Percentiles rank a stretch among this genome's conserved stretches.
Conservation (phyloP, 2,888 invertebrate genomes). For the Lymantria monacha region DNA sequence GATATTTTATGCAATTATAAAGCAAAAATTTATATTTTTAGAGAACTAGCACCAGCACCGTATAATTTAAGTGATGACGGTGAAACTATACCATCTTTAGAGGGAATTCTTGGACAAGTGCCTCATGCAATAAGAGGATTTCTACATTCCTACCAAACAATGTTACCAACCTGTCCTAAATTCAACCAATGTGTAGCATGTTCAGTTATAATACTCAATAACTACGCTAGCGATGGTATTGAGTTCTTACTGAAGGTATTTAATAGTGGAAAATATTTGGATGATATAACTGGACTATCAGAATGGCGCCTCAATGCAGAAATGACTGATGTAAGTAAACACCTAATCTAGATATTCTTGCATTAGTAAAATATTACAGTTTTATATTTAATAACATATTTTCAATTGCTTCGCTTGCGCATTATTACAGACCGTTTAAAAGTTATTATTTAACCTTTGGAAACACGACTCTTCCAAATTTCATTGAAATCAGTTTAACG, state of each 20-base stretch:
- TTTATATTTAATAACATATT: too few species aligned
- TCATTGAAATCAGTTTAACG: too few species aligned
- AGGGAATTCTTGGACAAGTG: slow-evolving; percentile 89
- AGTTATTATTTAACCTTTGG: too few species aligned
- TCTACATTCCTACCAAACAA: slow-evolving; percentile 90
- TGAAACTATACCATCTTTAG: slow-evolving; percentile 54
- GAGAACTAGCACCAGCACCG: slow-evolving; percentile 85
- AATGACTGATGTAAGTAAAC: slow-evolving; percentile 79
- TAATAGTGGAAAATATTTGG: slow-evolving; percentile 90
- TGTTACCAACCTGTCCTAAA: slow-evolving; percentile 91
- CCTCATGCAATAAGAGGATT: slow-evolving; percentile 98
- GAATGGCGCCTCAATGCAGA: slow-evolving; percentile 83
- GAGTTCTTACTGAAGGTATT: slow-evolving; percentile 91
- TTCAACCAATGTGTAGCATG: slow-evolving; percentile 97
- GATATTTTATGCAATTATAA: too few species aligned
- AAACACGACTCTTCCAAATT: too few species aligned
- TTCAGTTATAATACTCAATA: slow-evolving; percentile 80
- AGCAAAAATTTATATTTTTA: slow-evolving; percentile 38
- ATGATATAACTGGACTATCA: slow-evolving; percentile 91
- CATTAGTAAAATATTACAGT: too few species aligned
- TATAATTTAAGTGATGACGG: slow-evolving; percentile 69
- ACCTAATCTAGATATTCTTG: too few species aligned
- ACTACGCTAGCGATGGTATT: slow-evolving; percentile 78
- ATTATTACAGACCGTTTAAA: too few species aligned
- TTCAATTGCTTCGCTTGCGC: too few species aligned